These are phyloP conservation scores for Lumbricus terrestris DNA, from an alignment of 2,888 invertebrate species.

Conservation along the genomic window DNA sequence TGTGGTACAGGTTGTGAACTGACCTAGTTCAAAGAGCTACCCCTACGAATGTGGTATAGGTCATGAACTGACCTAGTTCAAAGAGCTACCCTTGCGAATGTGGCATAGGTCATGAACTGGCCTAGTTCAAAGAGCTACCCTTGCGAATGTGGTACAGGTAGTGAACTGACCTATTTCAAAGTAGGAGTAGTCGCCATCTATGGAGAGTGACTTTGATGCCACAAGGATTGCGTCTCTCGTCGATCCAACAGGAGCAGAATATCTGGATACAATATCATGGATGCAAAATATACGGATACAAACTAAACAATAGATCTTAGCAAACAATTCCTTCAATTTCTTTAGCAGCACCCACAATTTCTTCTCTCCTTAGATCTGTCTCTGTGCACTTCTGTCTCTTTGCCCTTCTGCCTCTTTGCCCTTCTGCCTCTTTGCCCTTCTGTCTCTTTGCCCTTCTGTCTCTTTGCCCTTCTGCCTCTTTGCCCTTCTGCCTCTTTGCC, in stretches of 20 bases:
- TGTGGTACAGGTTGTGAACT: background rate
- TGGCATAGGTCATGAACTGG: no score
- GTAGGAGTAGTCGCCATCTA: background rate
- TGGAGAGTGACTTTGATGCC: background rate
- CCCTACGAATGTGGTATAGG: background rate
- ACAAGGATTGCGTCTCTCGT: background rate
- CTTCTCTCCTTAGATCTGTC: background rate
- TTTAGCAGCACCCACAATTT: background rate
- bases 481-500: background rate
- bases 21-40: background rate
- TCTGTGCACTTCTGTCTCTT: background rate
- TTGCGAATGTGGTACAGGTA: background rate
- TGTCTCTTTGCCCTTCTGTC: background rate
- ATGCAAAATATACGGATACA: background rate
- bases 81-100: background rate
- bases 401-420: no score
- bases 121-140: background rate
- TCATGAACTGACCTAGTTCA: background rate
- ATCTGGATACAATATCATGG: background rate
- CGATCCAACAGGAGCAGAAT: background rate
- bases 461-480: background rate
- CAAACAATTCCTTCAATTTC: background rate
- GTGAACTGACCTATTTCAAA: slow-evolving; percentile 12
- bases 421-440: background rate
- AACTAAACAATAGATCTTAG: background rate